Evolutionary conservation across 2,113 vertebrate species (phyloP), one percentile per base, ranked within the genome.

Genomic region (Chloebia gouldiae): DNA sequence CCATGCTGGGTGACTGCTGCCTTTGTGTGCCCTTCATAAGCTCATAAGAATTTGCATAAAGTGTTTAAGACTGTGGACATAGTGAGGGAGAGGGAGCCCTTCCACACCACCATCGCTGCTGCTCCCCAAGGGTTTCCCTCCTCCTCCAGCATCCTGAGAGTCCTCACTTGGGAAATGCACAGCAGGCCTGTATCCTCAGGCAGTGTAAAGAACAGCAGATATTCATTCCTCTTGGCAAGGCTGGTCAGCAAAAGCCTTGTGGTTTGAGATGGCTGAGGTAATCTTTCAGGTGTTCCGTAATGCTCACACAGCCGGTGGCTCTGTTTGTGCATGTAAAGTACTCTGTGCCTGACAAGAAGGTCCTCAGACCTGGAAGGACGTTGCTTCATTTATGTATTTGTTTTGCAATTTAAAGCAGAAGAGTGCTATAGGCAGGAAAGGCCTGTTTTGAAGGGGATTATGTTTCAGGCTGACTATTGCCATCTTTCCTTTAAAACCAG

Each of bases 371-470:
- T 65, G 28, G 30, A 71, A 81, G 31, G n/a, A 53, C 76, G 89
- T 91, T 24, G 14, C 33, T 47, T 91, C 88, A 75, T 88, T 80
- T 78, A 40, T 79, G 69, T 81, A 27, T 75, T 87, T 89, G 33
- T 81, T 95, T 93, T 95, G 57, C 44, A 86, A 28, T 65, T 92
- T 71, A 89, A 87, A 91, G 21, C 47, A 86, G 63, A 37, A 70
- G n/a, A 28, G 3, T 42, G 49, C 84, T 89, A 44, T 54, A 65
- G 69, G 89, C 45, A 91, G 77, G 75, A 89, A 73, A 65, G 23
- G 22, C 22, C 20, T 27, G 20, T 25, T 84, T 93, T 64, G 40
- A 71, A 81, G 69, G 31, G 13, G 19, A 65, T 78, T 71, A 19
- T 37, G 5, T 83, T 51, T 86, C 31, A 65, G 65, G n/a, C 65